Base-by-base conservation (phyloP, 2,797 vertebrate genomes). In the Lepus oiostolus region DNA sequence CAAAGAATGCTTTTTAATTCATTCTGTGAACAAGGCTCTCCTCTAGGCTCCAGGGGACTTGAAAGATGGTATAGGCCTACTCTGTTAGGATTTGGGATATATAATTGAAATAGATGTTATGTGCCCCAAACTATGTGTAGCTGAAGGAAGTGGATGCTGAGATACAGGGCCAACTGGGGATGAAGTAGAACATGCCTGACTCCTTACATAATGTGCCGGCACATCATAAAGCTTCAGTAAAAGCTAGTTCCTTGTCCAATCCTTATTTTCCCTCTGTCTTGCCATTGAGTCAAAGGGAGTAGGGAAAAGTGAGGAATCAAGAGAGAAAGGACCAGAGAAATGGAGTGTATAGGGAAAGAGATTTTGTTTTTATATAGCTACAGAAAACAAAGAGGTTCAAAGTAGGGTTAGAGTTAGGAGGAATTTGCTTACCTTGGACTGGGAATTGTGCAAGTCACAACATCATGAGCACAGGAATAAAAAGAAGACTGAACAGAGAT, bases 1-100 rank as follows among this genome's bases (percentile, higher is more conserved):
- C 52, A 74, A 83, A 93, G 58, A 91, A 89, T 17, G 17, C 30
- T 7, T 28, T 92, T 92, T 60, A 54, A n/a, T 87, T 92, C 26
- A 79, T 63, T 19, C 58, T 75, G 0, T 96, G 52, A 89, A 8
- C 38, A 88, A 86, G 58, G 21, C 26, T 75, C 10, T 92, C 26
- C 28, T 16, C 76, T 81, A 65, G 38, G 60, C 38, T 91, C 28
- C 21, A 63, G 71, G 32, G 21, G 7, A 65, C 63, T 47, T 93
- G 16, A 52, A 80, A 91, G 63, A 72, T 91, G 65, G 81, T 90
- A 52, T 75, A 81, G 26, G 63, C 21, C 11, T 80, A 83, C 28
- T 60, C 62, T 89, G 35, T 76, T 58, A 92, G 21, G 8, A 83
- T 80, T 80, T 74, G 30, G 11, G 30, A 21, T 50, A 0, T 50